Conservation (phyloP, 2,113 vertebrate genomes). For the Cyanocitta stelleri region DNA sequence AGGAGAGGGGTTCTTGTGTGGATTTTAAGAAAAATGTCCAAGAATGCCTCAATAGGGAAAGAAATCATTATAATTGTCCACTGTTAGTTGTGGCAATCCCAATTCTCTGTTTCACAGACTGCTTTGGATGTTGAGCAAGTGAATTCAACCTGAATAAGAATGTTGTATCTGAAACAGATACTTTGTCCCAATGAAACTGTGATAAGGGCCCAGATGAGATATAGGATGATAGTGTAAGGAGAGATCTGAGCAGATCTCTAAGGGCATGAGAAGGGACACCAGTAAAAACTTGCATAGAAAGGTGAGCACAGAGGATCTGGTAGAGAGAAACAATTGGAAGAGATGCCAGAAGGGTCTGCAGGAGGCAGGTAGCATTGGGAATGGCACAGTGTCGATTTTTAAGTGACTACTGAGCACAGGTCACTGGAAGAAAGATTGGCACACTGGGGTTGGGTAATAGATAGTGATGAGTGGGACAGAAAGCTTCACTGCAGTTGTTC, state of each 20-base stretch:
- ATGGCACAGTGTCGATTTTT: neutral
- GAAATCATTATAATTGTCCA: neutral
- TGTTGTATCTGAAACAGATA: neutral
- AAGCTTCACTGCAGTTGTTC: neutral
- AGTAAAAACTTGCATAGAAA: neutral
- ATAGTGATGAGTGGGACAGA: neutral
- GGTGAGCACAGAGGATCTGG: neutral
- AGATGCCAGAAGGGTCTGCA: neutral
- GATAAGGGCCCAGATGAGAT: neutral
- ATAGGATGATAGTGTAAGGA: neutral
- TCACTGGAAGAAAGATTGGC: neutral
- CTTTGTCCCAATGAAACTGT: neutral
- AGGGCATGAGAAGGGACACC: neutral
- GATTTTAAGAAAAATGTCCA: neutral
- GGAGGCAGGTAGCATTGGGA: neutral
- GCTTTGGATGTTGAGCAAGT: neutral
- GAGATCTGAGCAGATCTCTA: neutral
- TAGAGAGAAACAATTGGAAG: neutral
- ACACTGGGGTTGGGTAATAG: rapidly evolving
- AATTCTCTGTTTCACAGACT: neutral
- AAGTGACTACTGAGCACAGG: neutral
- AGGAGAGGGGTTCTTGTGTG: neutral
- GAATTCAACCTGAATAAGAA: neutral
- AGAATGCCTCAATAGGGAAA: neutral
- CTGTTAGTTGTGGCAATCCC: neutral